A percentile compares a stretch with the other conserved stretches of the same genome.
These are phyloP conservation scores for Tigriopus californicus DNA, from an alignment of 2,888 invertebrate genomes.

Conservation along the genomic window DNA sequence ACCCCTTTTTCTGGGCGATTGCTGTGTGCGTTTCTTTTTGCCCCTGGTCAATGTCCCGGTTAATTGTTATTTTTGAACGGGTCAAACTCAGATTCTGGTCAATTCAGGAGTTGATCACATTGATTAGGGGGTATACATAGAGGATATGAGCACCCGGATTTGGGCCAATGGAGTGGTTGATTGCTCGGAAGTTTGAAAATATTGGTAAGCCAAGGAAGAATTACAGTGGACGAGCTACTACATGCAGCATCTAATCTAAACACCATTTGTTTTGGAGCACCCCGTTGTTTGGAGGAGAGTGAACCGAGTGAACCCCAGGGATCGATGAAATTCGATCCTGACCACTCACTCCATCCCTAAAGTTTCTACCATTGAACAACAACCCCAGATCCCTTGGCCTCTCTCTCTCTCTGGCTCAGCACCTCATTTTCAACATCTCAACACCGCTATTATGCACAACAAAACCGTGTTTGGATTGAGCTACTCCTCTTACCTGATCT, in stretches of 20 bases:
- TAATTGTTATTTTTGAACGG: too few species aligned
- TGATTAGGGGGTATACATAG: too few species aligned
- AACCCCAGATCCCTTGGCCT: neutral
- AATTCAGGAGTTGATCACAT: too few species aligned
- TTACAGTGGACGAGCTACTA: neutral
- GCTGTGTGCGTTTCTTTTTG: too few species aligned
- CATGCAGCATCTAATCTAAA: neutral
- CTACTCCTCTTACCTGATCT: constrained; percentile 44
- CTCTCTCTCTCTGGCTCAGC: neutral
- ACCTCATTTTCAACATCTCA: neutral
- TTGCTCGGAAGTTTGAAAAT: neutral
- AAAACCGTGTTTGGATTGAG: too few species aligned
- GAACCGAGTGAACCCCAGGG: too few species aligned
- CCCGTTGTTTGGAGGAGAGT: neutral
- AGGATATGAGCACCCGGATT: too few species aligned
- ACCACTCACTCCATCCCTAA: too few species aligned
- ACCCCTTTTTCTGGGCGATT: neutral
- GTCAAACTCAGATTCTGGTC: too few species aligned
- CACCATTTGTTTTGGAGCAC: neutral
- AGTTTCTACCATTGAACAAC: neutral
- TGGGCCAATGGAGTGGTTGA: too few species aligned
- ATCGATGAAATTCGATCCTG: too few species aligned
- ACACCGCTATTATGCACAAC: constrained; percentile 14
- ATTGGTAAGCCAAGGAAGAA: neutral
- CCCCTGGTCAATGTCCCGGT: too few species aligned